A percentile compares a stretch with the other conserved stretches of the same genome.
Evolutionary conservation across 1,140 invertebrate species (phyloP).

Genomic region (Phocides pigmalion): DNA sequence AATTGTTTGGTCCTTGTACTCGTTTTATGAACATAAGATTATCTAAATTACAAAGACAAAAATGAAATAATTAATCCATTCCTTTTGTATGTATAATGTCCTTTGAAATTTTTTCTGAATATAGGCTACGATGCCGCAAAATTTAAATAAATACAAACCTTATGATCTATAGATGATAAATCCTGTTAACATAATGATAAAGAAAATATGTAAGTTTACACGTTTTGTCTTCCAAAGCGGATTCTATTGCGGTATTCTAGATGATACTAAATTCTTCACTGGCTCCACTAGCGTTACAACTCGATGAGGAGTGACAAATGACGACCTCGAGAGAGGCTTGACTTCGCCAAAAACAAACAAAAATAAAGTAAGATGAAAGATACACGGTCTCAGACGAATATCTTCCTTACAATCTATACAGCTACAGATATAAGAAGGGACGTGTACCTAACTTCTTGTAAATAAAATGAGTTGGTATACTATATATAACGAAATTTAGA

Average conservation of each 20-base stretch:
- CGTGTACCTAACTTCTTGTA: conserved; percentile 9
- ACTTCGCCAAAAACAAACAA: conserved; percentile 18
- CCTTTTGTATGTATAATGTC: background rate
- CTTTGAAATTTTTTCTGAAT: background rate
- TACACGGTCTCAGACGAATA: conserved; percentile 11
- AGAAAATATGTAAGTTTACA: background rate
- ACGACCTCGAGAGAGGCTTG: conserved; percentile 9
- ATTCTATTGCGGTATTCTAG: conserved; percentile 17
- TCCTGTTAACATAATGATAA: background rate
- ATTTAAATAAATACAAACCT: conserved; percentile 9
- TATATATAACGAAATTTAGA: background rate
- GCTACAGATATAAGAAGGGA: conserved; percentile 23
- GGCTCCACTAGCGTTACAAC: conserved; percentile 34
- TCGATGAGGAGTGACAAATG: conserved; percentile 29
- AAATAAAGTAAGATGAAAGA: conserved; percentile 14
- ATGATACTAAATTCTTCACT: conserved; percentile 36
- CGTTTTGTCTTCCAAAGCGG: background rate
- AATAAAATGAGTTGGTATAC: background rate
- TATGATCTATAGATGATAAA: conserved; percentile 23
- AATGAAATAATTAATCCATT: background rate
- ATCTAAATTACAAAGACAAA: conserved; percentile 7
- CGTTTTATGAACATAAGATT: conserved; percentile 19
- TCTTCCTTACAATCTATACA: conserved; percentile 30
- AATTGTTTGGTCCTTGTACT: conserved; percentile 37
- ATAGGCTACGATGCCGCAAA: background rate